Conservation (phyloP, 1,140 invertebrate genomes). For the Sinella curviseta region DNA sequence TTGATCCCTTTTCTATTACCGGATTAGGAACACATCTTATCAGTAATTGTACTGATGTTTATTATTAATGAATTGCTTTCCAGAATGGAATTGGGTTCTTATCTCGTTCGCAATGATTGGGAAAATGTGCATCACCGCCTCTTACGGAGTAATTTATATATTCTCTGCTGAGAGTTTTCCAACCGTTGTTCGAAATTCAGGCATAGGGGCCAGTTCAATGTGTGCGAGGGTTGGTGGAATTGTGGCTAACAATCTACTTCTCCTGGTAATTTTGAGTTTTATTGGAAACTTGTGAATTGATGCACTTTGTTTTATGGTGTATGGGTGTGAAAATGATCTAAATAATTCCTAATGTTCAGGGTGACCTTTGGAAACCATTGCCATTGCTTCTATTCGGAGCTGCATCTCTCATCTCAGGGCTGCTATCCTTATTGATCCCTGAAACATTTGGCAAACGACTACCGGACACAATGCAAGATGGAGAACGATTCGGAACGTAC, state of each 20-base stretch:
- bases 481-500: constrained; percentile 68
- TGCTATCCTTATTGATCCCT: constrained; percentile 69
- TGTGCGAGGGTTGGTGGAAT: constrained; percentile 75
- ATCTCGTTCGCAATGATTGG: constrained; percentile 74
- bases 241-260: constrained; percentile 70
- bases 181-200: constrained; percentile 76
- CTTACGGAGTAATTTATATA: constrained; percentile 77
- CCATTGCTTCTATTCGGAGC: constrained; percentile 73
- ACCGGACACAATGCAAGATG: constrained; percentile 73
- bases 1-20: not conserved
- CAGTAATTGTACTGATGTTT: not conserved
- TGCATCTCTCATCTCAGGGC: constrained; percentile 65
- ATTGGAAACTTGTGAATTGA: no score
- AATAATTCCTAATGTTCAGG: no score
- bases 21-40: not conserved
- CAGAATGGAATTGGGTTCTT: constrained; percentile 63
- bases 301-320: no score
- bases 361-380: constrained; percentile 64
- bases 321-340: no score
- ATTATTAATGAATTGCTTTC: constrained; percentile 22
- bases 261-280: constrained; percentile 57
- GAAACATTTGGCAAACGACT: constrained; percentile 74
- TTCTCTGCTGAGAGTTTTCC: constrained; percentile 82
- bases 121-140: constrained; percentile 78
- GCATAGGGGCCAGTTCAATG: constrained; percentile 73